A percentile compares a stretch with the other conserved stretches of the same genome.
Conservation (phyloP, 2,797 vertebrate species). For the Sphaeramia orbicularis region DNA sequence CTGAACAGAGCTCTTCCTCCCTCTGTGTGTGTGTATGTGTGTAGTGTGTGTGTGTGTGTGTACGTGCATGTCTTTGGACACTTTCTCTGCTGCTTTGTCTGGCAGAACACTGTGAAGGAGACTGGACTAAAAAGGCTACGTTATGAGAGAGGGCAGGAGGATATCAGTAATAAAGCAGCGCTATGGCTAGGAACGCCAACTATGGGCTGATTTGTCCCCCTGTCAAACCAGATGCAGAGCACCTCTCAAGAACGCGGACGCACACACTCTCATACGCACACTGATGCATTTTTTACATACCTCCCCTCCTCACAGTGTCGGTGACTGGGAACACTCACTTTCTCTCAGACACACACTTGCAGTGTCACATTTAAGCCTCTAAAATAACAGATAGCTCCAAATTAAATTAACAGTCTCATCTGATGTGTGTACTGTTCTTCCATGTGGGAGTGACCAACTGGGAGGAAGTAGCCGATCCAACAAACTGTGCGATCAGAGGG, state of each 20-base stretch:
- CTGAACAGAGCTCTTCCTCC: slow-evolving; percentile 48
- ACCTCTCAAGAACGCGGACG: slow-evolving; percentile 27
- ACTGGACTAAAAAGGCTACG: slow-evolving; percentile 68
- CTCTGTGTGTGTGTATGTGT: slow-evolving; percentile 16
- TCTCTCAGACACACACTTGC: slow-evolving; percentile 22
- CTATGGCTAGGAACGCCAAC: slow-evolving; percentile 70
- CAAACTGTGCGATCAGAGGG: slow-evolving; percentile 39
- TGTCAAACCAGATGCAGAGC: slow-evolving; percentile 65
- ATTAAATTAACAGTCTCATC: slow-evolving; percentile 68
- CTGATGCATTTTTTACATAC: slow-evolving; percentile 69
- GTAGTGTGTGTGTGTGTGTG: slow-evolving; percentile 34
- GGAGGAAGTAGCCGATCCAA: slow-evolving; percentile 53
- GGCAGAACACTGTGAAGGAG: slow-evolving; percentile 57
- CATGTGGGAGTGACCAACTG: slow-evolving; percentile 34
- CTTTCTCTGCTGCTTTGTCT: slow-evolving; percentile 59
- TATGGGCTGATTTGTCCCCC: slow-evolving; percentile 59
- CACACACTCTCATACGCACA: slow-evolving; percentile 31
- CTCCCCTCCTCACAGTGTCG: slow-evolving; percentile 24
- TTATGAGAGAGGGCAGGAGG: slow-evolving; percentile 75
- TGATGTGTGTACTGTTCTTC: slow-evolving; percentile 50
- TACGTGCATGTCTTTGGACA: slow-evolving; percentile 16
- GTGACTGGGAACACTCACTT: slow-evolving; percentile 18
- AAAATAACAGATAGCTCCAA: slow-evolving; percentile 64
- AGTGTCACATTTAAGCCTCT: slow-evolving; percentile 50
- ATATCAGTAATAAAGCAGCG: slow-evolving; percentile 80